phyloP scores from a whole-genome alignment of 2,888 invertebrate species.

The Scaptomyza reducta region DNA sequence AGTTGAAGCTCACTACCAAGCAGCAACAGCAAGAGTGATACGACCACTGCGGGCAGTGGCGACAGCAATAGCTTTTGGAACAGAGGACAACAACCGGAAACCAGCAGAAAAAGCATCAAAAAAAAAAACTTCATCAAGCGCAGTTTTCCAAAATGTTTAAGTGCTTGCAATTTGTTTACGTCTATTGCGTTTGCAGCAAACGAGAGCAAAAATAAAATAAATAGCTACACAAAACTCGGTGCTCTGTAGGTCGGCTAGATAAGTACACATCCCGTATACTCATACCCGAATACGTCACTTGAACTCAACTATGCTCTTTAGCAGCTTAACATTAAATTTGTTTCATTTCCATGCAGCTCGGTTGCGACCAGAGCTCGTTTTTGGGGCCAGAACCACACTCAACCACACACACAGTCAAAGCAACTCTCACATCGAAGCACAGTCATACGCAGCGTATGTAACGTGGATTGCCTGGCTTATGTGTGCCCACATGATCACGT shows the following conservation, averaged over 20 bases:
- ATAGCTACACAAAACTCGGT: slow-evolving; percentile 16
- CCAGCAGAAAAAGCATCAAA: slow-evolving; percentile 13
- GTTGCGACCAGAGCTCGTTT: slow-evolving; percentile 48
- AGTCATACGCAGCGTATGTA: slow-evolving; percentile 4
- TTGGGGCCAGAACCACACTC: slow-evolving; percentile 12
- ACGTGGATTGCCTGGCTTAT: slow-evolving; percentile 25
- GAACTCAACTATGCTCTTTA: slow-evolving; percentile 74
- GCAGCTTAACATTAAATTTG: slow-evolving; percentile 70
- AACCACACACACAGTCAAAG: slow-evolving; percentile 6
- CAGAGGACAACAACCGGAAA: slow-evolving; percentile 13
- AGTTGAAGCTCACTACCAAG: slow-evolving; percentile 58
- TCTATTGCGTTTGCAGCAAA: slow-evolving; percentile 54
- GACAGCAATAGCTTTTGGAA: not conserved
- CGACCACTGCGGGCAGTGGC: not conserved
- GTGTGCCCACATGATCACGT: slow-evolving; percentile 52
- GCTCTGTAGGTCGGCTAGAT: slow-evolving; percentile 45
- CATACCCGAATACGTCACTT: slow-evolving; percentile 50
- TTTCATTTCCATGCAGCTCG: slow-evolving; percentile 61
- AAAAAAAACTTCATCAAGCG: slow-evolving; percentile 69
- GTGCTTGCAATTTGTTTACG: slow-evolving; percentile 73
- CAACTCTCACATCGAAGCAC: not conserved
- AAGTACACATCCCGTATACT: slow-evolving; percentile 56
- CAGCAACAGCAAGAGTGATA: slow-evolving; percentile 27
- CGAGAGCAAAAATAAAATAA: slow-evolving; percentile 15
- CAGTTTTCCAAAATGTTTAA: slow-evolving; percentile 72